A percentile compares a stretch with the other conserved stretches of the same genome.
Conservation (phyloP, 2,888 invertebrate genomes). For the Leptinotarsa tumamoca region DNA sequence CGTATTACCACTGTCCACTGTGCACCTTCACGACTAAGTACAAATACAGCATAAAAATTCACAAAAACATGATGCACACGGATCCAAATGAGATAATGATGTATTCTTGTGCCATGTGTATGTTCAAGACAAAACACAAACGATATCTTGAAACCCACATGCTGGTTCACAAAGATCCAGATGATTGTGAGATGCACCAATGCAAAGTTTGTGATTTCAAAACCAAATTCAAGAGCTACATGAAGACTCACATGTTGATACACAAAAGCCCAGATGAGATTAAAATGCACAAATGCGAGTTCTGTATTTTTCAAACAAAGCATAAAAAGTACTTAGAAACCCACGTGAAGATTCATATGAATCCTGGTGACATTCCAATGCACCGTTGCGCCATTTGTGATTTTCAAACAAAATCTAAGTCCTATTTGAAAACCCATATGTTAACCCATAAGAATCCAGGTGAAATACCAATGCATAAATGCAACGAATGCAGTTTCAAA, state of each 20-base stretch:
- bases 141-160: slow-evolving; percentile 49
- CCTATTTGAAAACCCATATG: slow-evolving; percentile 50
- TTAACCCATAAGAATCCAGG: slow-evolving; percentile 47
- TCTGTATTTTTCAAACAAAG: slow-evolving; percentile 48
- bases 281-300: slow-evolving; percentile 44
- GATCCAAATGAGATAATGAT: slow-evolving; percentile 41
- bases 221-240: slow-evolving; percentile 51
- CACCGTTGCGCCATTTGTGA: slow-evolving; percentile 46
- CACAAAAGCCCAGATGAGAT: slow-evolving; percentile 48
- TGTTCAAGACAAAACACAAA: slow-evolving; percentile 46
- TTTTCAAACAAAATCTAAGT: slow-evolving; percentile 51
- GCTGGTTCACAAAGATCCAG: slow-evolving; percentile 47
- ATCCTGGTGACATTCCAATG: slow-evolving; percentile 48
- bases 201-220: slow-evolving; percentile 48
- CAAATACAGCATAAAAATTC: slow-evolving; percentile 47
- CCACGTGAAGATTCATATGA: slow-evolving; percentile 48
- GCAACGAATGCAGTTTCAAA: slow-evolving; percentile 47
- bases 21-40: slow-evolving; percentile 46
- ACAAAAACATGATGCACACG: slow-evolving; percentile 46
- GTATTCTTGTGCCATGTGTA: slow-evolving; percentile 44
- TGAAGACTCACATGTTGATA: slow-evolving; percentile 48
- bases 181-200: slow-evolving; percentile 46
- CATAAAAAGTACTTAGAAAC: slow-evolving; percentile 50
- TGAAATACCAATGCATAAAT: slow-evolving; percentile 47
- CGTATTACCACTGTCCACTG: slow-evolving; percentile 43